A percentile compares a stretch with the other conserved stretches of the same genome.
Conservation (phyloP, 1,140 invertebrate species). For the Bilobella aurantiaca region DNA sequence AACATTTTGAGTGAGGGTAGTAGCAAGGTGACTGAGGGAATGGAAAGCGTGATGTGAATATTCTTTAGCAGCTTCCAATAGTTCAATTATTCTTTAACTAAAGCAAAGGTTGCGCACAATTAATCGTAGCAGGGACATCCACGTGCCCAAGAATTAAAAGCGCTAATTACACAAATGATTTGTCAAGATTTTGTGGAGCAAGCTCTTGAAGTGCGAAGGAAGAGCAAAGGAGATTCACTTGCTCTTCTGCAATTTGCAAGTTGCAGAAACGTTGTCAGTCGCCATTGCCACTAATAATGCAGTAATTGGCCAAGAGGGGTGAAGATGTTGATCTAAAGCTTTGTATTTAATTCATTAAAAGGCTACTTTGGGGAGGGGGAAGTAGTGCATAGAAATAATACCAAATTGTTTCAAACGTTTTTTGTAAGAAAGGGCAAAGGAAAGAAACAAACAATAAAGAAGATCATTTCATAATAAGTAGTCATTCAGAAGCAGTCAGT, state of each 20-base stretch:
- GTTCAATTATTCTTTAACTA: background rate
- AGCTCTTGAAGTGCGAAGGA: background rate
- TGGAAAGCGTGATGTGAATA: no score
- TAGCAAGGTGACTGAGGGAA: no score
- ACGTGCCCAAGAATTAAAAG: background rate
- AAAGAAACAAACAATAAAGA: background rate
- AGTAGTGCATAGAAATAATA: conserved; percentile 3
- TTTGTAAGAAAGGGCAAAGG: background rate
- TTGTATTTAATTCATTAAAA: no score
- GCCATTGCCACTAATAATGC: no score
- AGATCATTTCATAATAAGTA: background rate
- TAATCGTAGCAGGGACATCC: background rate
- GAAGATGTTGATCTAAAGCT: no score
- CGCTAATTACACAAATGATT: background rate
- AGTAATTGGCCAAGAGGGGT: no score
- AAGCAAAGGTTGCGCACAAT: background rate
- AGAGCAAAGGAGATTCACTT: background rate
- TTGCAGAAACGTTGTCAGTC: no score
- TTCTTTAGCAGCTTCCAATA: no score
- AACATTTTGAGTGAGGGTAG: no score
- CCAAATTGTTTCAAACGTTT: no score
- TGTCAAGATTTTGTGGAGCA: background rate
- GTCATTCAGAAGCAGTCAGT: background rate
- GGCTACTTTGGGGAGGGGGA: background rate
- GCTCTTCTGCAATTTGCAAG: no score